These are phyloP conservation scores for Anthoptus insignis DNA, from an alignment of 2,888 invertebrate genomes.

Conservation along the genomic window DNA sequence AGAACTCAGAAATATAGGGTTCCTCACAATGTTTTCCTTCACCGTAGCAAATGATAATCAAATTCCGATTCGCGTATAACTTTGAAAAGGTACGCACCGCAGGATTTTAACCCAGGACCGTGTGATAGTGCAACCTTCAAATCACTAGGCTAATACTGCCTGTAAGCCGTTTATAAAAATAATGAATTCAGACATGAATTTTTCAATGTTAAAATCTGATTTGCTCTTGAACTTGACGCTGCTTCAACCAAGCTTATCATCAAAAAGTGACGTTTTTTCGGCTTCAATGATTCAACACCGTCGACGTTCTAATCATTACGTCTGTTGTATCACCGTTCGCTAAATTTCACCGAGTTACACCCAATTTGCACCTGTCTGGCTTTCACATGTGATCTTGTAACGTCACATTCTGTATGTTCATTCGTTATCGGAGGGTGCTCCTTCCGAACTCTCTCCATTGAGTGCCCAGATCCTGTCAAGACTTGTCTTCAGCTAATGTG, in stretches of 20 bases:
- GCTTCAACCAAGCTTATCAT: conserved; percentile 46
- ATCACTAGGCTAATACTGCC: too few relatives aligned
- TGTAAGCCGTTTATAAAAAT: too few relatives aligned
- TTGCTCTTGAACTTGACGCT: conserved; percentile 75
- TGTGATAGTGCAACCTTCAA: too few relatives aligned
- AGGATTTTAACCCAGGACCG: too few relatives aligned
- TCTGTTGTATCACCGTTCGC: conserved; percentile 52
- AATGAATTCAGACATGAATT: too few relatives aligned
- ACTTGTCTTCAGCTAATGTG: conserved; percentile 61
- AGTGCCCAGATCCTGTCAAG: conserved; percentile 62
- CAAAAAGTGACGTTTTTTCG: conserved; percentile 60
- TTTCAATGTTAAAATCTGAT: too few relatives aligned
- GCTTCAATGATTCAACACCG: conserved; percentile 54
- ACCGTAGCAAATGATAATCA: too few relatives aligned
- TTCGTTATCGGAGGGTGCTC: conserved; percentile 67
- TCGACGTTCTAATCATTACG: conserved; percentile 46
- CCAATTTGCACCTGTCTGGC: conserved; percentile 74
- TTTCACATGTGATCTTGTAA: conserved; percentile 72
- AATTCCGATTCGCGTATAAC: too few relatives aligned
- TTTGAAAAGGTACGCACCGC: too few relatives aligned
- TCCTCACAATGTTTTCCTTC: too few relatives aligned
- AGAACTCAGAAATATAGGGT: too few relatives aligned
- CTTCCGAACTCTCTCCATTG: conserved; percentile 70
- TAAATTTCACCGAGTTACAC: conserved; percentile 63
- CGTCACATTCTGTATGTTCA: conserved; percentile 59